Evolutionary conservation across 2,797 vertebrate genomes (phyloP).

Genomic region (Rhincodon typus): DNA sequence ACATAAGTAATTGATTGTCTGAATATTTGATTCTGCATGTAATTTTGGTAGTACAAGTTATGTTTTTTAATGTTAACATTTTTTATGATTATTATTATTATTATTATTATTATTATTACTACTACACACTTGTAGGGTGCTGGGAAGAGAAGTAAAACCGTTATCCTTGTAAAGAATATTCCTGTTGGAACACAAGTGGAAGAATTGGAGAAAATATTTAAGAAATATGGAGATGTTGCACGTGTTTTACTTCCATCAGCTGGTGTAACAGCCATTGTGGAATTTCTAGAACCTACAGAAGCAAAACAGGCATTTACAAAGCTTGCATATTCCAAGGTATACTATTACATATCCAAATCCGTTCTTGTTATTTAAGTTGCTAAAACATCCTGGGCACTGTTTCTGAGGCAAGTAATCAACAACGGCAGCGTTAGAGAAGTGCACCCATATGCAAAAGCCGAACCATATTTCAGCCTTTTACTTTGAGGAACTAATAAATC

Average conservation of each 20-base stretch:
- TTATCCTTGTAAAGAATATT: constrained; percentile 90
- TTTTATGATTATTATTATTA: neutral
- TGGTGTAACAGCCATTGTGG: constrained; percentile 81
- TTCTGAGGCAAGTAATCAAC: neutral
- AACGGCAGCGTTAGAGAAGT: neutral
- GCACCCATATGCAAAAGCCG: neutral
- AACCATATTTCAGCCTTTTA: neutral
- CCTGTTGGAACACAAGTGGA: constrained; percentile 59
- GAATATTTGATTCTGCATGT: neutral
- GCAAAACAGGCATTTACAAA: constrained; percentile 80
- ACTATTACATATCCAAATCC: neutral
- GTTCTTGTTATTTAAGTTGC: neutral
- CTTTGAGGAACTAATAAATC: neutral
- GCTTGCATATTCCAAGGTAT: constrained; percentile 87
- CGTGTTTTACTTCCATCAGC: constrained; percentile 83
- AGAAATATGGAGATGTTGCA: constrained; percentile 73
- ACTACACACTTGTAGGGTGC: constrained; percentile 59
- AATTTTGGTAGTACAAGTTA: neutral
- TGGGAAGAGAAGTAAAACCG: constrained; percentile 71
- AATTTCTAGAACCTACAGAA: constrained; percentile 84
- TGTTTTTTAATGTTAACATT: constrained; percentile 1
- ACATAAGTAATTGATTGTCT: neutral
- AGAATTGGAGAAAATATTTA: constrained; percentile 73
- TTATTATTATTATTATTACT: neutral
- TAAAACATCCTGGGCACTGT: neutral